Base-by-base conservation (phyloP, 2,113 vertebrate genomes). In the Vulpes vulpes region DNA sequence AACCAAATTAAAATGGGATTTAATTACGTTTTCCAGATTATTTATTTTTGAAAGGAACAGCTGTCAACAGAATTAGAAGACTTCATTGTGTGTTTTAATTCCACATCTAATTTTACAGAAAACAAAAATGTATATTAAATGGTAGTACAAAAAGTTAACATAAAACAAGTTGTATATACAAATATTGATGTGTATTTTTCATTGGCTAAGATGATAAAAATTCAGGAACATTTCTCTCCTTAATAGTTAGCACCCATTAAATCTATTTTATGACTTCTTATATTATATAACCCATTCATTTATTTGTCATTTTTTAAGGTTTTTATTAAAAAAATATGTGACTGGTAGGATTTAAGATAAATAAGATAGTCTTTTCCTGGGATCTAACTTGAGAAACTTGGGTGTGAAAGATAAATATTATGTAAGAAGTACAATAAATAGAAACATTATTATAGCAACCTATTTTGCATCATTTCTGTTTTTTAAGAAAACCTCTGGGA, bases 81-180 rank as follows among this genome's bases (percentile, higher is more conserved):
- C 20, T 91, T 91, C 27, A 86, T 71, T 84, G 79, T 87, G 51
- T 92, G 51, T 92, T 95, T 91, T 76, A 96, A 57, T 87, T 96
- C 35, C 35, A 73, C 16, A 93, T 65, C 59, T 93, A 71, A 92
- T 74, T 90, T 84, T 90, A 87, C 19, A 35, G 90, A 79, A 94
- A 95, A 38, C 27, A 82, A 78, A 78, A 90, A 83, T 86, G 25
- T 85, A 49, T 12, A 30, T 53, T 94, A 79, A 95, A 49, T 62
- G 20, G 8, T 71, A 71, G 49, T 27, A 82, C 9, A 65, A 38
- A 81, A 87, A 53, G 19, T 87, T 85, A 65, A 17, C 7, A 25
- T 76, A 84, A 94, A 92, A 59, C 65, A 43, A 62, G 25, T 35
- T 89, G 0, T 67, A 78, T 30, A 11, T 80, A 38, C 55, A 82